Percentiles rank a stretch among this genome's conserved stretches.
These are phyloP conservation scores for Nasalis larvatus DNA, from an alignment of 2,113 vertebrate species.

Conservation along the genomic window DNA sequence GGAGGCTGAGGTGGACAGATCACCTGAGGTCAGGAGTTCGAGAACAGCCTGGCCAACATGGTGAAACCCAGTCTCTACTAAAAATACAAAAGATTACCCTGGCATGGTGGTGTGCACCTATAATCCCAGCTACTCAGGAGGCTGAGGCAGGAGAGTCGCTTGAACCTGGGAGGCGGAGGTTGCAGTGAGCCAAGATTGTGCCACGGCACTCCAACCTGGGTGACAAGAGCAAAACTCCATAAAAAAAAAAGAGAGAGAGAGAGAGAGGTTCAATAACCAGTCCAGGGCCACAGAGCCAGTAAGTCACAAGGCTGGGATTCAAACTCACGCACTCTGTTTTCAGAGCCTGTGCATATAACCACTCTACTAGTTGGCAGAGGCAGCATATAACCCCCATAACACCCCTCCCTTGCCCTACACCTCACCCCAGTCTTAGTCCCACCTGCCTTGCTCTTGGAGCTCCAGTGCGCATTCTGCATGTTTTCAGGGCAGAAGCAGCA, in stretches of 20 bases:
- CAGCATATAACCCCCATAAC: rapidly evolving
- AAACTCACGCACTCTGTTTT: neutral
- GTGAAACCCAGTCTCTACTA: too few species aligned
- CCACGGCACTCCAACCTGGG: too few species aligned
- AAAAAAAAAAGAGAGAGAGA: neutral
- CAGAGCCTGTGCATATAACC: neutral
- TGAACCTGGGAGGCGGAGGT: too few species aligned
- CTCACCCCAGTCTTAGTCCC: neutral
- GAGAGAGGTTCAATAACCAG: neutral
- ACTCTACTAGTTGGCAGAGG: neutral
- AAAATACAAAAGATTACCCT: too few species aligned
- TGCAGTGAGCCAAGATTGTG: too few species aligned
- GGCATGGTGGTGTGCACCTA: too few species aligned
- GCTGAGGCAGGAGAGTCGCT: too few species aligned
- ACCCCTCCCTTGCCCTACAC: rapidly evolving
- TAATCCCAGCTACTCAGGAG: too few species aligned
- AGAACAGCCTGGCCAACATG: too few species aligned
- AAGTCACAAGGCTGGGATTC: neutral
- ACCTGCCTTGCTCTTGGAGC: neutral
- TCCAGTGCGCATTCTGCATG: neutral
- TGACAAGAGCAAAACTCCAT: too few species aligned
- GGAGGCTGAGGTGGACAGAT: too few species aligned
- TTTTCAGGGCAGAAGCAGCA: neutral
- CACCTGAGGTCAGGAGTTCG: too few species aligned
- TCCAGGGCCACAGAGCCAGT: neutral